Evolutionary conservation across 2,113 vertebrate species (phyloP), one percentile per base, ranked within the genome.

Genomic region (Ceuthmochares aereus): DNA sequence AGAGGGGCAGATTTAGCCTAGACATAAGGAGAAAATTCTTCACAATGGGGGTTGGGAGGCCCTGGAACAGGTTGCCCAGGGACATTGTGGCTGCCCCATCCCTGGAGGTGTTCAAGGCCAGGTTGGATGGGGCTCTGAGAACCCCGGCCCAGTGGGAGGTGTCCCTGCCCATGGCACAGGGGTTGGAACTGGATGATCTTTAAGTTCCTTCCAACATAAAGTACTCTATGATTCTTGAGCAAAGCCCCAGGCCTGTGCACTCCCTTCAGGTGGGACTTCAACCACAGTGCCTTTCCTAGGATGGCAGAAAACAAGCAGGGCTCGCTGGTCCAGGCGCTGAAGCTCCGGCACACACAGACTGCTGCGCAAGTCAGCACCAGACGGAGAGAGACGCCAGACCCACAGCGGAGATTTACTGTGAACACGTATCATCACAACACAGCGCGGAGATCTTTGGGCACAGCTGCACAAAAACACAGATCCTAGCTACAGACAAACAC

Each of bases 321-420:
- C 40, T 74, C 26, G 29, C 37, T 42, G 34, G 18, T 12, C 51
- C 6, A 3, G n/a, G 55, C 55, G 58, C 73, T 56, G 26, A 73
- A 26, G 54, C 42, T 69, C 67, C 34, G 32, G 73, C 23, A 30
- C 80, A 42, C n/a, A 23, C 12, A 17, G n/a, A 10, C 45, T 36
- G 69, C 83, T 77, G 73, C 9, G 1, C 40, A 14, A 43, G 55
- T 34, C 81, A 64, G 43, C 80, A 68, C 25, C 62, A 74, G 63
- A 94, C 52, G 90, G 79, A 77, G 62, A 96, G 74, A 75, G 62
- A 96, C 67, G 1, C 34, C 6, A 15, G 86, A 93, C 37, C 85
- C 85, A 96, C 93, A 93, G 95, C 80, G 74, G 21, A 52, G 66
- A 52, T 97, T 97, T 97, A 97, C 95, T 97, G 95, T 93, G 91